These are phyloP conservation scores for Poecilia velifera DNA, from an alignment of 2,797 vertebrate genomes.

Conservation along the genomic window DNA sequence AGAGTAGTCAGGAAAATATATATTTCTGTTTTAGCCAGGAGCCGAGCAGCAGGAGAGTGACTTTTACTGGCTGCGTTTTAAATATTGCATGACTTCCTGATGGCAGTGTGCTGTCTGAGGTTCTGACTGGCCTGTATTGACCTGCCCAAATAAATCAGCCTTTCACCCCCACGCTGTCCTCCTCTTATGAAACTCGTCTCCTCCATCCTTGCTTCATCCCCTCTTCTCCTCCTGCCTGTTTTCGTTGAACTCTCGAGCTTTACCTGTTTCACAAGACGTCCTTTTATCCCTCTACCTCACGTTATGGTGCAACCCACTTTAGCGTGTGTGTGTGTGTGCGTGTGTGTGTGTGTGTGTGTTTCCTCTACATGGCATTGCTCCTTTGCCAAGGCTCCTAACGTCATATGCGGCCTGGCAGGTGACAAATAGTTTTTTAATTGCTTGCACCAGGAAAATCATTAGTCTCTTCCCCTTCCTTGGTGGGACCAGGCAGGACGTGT, in stretches of 20 bases:
- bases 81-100: slow-evolving; percentile 86
- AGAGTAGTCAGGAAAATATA: slow-evolving; percentile 47
- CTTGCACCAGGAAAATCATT: slow-evolving; percentile 89
- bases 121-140: slow-evolving; percentile 81
- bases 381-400: slow-evolving; percentile 76
- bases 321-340: slow-evolving; percentile 35
- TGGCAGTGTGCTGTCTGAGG: slow-evolving; percentile 79
- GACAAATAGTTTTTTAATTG: slow-evolving; percentile 96
- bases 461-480: slow-evolving; percentile 85
- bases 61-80: slow-evolving; percentile 79
- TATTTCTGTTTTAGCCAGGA: slow-evolving; percentile 75
- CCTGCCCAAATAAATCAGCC: slow-evolving; percentile 86
- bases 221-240: slow-evolving; percentile 8
- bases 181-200: slow-evolving; percentile 40
- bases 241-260: slow-evolving; percentile 37
- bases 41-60: slow-evolving; percentile 73
- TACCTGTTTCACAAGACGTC: slow-evolving; percentile 47
- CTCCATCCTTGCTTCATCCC: slow-evolving; percentile 32
- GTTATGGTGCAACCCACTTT: slow-evolving; percentile 30
- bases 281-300: slow-evolving; percentile 33
- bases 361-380: slow-evolving; percentile 53
- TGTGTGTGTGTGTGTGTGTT: slow-evolving; percentile 36
- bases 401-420: slow-evolving; percentile 83
- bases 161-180: slow-evolving; percentile 62
- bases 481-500: slow-evolving; percentile 79